Conservation (phyloP, 2,888 invertebrate genomes). For the Napeogenes inachia region DNA sequence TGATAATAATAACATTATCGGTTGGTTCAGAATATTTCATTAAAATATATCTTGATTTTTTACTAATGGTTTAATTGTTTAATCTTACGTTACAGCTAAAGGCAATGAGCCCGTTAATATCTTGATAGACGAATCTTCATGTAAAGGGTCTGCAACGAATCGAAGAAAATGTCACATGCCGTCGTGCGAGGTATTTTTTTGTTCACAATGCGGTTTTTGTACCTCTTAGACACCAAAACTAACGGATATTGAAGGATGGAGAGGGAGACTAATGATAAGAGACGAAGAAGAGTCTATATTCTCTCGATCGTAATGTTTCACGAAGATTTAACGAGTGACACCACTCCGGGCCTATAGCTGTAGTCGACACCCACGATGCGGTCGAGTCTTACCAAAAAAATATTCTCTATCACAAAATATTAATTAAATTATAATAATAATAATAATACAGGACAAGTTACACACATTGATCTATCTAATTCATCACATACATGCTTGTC, state of each 20-base stretch:
- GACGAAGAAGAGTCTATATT: neutral
- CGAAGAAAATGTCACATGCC: slow-evolving; percentile 65
- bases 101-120: slow-evolving; percentile 50
- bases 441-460: too few species aligned
- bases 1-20: slow-evolving; percentile 48
- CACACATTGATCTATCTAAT: too few species aligned
- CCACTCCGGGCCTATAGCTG: too few species aligned
- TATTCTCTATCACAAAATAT: too few species aligned
- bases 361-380: too few species aligned
- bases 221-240: neutral
- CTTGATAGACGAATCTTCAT: slow-evolving; percentile 57
- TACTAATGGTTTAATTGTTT: neutral
- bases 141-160: slow-evolving; percentile 53
- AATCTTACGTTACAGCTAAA: slow-evolving; percentile 42
- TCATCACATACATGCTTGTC: too few species aligned
- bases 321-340: too few species aligned
- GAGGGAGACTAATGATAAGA: neutral
- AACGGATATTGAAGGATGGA: too few species aligned
- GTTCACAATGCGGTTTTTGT: slow-evolving; percentile 1
- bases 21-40: slow-evolving; percentile 35
- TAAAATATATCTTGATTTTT: neutral
- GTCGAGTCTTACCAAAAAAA: too few species aligned
- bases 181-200: slow-evolving; percentile 57
- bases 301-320: too few species aligned
- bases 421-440: too few species aligned